These are phyloP conservation scores for Temnothorax curvispinosus DNA, from an alignment of 1,140 invertebrate genomes.

Conservation along the genomic window DNA sequence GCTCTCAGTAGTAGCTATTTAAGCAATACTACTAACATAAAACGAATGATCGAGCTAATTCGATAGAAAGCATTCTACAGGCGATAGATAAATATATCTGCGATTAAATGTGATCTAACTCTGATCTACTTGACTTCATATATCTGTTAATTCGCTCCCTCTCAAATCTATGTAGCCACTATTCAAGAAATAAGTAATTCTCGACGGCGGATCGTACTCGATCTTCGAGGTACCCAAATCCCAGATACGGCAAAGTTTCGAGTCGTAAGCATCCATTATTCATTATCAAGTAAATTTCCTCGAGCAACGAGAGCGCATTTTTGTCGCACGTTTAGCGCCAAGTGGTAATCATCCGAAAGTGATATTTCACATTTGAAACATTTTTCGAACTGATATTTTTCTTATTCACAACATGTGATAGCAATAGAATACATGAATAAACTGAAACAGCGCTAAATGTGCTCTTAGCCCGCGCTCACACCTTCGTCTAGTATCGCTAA, in stretches of 20 bases:
- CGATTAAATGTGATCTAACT: slow-evolving; percentile 67
- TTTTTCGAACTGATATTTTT: not conserved
- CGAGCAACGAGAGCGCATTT: slow-evolving; percentile 59
- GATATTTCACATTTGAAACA: not conserved
- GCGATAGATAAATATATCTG: slow-evolving; percentile 62
- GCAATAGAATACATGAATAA: not conserved
- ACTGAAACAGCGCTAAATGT: slow-evolving; percentile 34
- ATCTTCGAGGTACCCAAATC: slow-evolving; percentile 68
- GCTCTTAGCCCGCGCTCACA: slow-evolving; percentile 3
- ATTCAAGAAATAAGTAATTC: slow-evolving; percentile 56
- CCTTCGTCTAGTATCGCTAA: not conserved
- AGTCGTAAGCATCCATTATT: not conserved
- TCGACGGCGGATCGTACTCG: slow-evolving; percentile 49
- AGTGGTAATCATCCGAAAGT: not conserved
- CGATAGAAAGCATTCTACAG: slow-evolving; percentile 68
- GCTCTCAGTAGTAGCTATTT: slow-evolving; percentile 68
- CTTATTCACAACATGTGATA: not conserved
- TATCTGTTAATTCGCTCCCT: slow-evolving; percentile 47
- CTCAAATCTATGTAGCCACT: slow-evolving; percentile 64
- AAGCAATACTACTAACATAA: slow-evolving; percentile 67
- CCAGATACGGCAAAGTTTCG: slow-evolving; percentile 39
- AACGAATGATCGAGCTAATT: slow-evolving; percentile 67
- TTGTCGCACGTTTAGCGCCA: slow-evolving; percentile 35
- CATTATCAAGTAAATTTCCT: slow-evolving; percentile 28
- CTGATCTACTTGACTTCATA: slow-evolving; percentile 63